These are phyloP conservation scores for Catagonus wagneri DNA, from an alignment of 2,113 vertebrate species.

Conservation along the genomic window DNA sequence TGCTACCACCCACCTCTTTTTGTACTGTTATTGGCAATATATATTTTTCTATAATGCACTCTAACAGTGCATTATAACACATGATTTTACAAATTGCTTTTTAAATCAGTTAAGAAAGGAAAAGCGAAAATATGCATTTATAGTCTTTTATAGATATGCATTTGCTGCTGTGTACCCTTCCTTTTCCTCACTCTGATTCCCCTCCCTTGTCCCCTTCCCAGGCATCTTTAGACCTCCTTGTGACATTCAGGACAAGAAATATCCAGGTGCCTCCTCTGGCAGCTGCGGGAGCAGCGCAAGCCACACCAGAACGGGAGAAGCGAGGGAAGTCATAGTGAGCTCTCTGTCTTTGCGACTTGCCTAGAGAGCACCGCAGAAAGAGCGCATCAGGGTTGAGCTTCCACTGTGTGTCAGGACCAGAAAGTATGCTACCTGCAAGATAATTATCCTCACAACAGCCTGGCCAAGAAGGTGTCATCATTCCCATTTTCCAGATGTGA, in stretches of 20 bases:
- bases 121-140: background rate
- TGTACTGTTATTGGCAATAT: background rate
- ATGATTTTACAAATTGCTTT: slow-evolving; percentile 24
- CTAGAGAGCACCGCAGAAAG: background rate
- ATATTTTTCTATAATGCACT: background rate
- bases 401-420: too few relatives aligned
- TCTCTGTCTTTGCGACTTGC: background rate
- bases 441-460: background rate
- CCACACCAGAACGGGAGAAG: background rate
- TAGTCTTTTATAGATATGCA: background rate
- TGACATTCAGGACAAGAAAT: background rate
- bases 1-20: background rate
- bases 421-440: accelerated
- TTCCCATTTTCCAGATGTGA: background rate
- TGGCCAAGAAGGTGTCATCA: background rate
- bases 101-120: slow-evolving; percentile 25
- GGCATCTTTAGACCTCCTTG: background rate
- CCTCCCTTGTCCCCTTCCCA: background rate
- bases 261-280: background rate
- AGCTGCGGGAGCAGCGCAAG: background rate
- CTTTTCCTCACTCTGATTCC: background rate
- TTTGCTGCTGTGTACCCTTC: background rate
- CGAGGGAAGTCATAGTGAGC: background rate
- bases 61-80: background rate
- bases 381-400: background rate